Base-by-base conservation (phyloP, 1,140 invertebrate species). In the Physella acuta region DNA sequence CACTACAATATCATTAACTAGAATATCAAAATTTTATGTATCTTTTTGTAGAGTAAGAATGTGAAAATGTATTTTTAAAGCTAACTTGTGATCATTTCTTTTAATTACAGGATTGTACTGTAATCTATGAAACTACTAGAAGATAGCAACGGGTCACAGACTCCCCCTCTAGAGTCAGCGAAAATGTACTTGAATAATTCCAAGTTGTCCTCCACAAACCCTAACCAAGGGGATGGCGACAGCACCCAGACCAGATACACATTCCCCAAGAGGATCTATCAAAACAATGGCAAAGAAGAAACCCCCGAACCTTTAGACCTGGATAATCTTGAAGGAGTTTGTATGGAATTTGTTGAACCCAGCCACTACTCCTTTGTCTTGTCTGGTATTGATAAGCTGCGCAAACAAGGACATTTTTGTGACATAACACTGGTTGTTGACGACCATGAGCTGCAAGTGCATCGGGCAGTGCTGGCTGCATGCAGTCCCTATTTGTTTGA, bases 401-500 rank as follows among this genome's bases (percentile, higher is more conserved):
- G 91, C 61, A 90, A 91, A 82, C 91, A 91, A 78, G 88, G 88
- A 63, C 89, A 92, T 76, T 92, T 93, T 84, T 93, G 91, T 85
- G 92, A 93, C 85, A 90, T 91, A 65, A 88, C 91, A 75, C 87
- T 93, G 73, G 89, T 92, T 81, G 91, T 92, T 80, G 88, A 88
- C 87, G 80, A 79, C 1, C 87, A 87, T 11, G 92, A 93, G 84
- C 87, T 93, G 39, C 88, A 90, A 71, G 91, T 90, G 30, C 92
- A 93, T 83, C 87, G 90, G 73, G 90, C 90, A 39, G 91, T 94
- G 30, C 82, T 94, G 55, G 92, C 91, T 1, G 89, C 90, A 70
- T 90, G 89, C 31, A 92, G 91, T 68, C 90, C 91, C 1, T 91
- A 91, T 83, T 85, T 94, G 24, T 90, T 93, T 74, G 91, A 93